Evolutionary conservation across 2,888 invertebrate genomes (phyloP), one percentile per base, ranked within the genome.

Genomic region (Strigamia transsilvanica): DNA sequence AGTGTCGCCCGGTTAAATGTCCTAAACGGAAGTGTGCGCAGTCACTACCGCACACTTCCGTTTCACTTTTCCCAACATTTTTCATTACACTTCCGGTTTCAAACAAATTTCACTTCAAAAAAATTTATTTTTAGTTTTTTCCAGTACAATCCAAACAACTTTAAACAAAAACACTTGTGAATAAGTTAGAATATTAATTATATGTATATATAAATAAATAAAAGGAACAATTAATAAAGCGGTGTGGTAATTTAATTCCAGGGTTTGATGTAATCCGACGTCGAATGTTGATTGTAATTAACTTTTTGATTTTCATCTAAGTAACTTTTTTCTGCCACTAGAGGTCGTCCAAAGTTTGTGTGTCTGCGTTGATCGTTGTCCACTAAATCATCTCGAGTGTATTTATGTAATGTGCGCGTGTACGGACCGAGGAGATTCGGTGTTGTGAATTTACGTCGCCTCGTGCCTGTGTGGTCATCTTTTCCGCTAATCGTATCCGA

Each of bases 311-410:
- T 27, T 5, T 12, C 32, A 34, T 78, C 78, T 32, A 78, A 27
- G n/a, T 78, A 78, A 13, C 38, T 32, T 32, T 78, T 78, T 78
- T 78, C 78, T 32, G 61, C n/a, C 18, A 61, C 61, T 18, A 34
- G 78, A 34, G 78, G 78, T 15, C 78, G 32, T 9, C 78, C 78
- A 27, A 78, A 78, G 78, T 78, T 78, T 32, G 78, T 34, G 27
- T 78, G 78, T 5, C 23, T 18, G n/a, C 78, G 78, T 3, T 27
- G n/a, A 13, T 78, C 38, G 3, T 78, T 78, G 6, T 61, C 61
- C 21, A 15, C 2, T 15, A 61, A 18, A 10, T 61, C 61, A 61
- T 61, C 61, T 61, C 61, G 18, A 4, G 61, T 18, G 23, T 61
- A 61, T 61, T 61, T 61, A 4, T 61, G 61, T 61, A 61, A 23